A percentile compares a stretch with the other conserved stretches of the same genome.
Conservation (phyloP, 2,888 invertebrate species). For the Patella depressa region DNA sequence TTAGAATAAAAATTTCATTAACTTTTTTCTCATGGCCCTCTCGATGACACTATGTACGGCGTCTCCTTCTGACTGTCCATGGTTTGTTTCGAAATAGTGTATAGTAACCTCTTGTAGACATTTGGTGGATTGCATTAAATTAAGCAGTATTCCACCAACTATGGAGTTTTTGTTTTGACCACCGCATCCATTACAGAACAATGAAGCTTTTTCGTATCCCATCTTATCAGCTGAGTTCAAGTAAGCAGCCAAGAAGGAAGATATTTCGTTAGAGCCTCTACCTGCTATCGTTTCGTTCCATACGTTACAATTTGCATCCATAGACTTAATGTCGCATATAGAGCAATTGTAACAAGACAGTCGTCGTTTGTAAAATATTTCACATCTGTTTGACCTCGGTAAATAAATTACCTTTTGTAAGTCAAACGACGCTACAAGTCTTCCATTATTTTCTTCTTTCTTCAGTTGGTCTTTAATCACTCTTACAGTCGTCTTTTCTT, state of each 20-base stretch:
- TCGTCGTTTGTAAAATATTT: not conserved
- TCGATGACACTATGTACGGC: not conserved
- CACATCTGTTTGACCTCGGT: not conserved
- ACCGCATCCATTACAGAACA: slow-evolving; percentile 15
- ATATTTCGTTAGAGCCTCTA: not conserved
- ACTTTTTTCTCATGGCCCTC: slow-evolving; percentile 4
- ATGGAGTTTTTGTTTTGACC: slow-evolving; percentile 19
- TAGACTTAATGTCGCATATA: not conserved
- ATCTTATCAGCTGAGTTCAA: not conserved
- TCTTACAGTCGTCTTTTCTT: not conserved
- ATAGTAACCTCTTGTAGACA: not conserved
- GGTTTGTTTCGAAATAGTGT: slow-evolving; percentile 18
- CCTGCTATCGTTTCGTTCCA: not conserved
- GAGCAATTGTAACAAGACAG: not conserved
- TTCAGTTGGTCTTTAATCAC: not conserved
- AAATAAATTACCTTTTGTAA: not conserved
- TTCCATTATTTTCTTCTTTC: not conserved
- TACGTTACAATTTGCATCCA: not conserved
- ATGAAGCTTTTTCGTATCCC: not conserved
- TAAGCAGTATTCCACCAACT: not conserved
- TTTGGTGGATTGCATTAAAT: slow-evolving; percentile 7
- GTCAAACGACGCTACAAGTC: not conserved
- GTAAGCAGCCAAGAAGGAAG: not conserved
- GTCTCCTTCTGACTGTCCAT: slow-evolving; percentile 11
- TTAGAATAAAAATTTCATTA: not conserved